Base-by-base conservation (phyloP, 2,797 vertebrate species). In the Microhierax caerulescens region DNA sequence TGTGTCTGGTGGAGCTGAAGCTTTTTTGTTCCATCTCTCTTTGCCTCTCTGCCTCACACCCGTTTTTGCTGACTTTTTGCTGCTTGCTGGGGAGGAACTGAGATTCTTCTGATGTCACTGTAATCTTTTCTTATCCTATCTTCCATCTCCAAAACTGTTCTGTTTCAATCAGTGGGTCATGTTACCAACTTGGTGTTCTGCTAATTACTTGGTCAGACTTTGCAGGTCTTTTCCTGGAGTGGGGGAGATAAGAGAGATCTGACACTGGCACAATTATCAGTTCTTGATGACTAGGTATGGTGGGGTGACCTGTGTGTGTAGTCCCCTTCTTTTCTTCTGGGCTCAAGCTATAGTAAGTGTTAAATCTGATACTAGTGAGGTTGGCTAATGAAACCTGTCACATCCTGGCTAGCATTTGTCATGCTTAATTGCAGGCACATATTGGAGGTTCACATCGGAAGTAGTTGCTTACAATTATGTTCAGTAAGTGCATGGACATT, bases 241-340 rank as follows among this genome's bases (percentile, higher is more conserved):
- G 14, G 21, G 10, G 9, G 7, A 1, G 1, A 36, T 69, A 32
- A 82, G 8, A 34, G 39, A 69, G 25, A 12, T 63, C 36, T 5
- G 12, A 14, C 12, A 54, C 25, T 17, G 47, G 6, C 59, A 63
- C 13, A 79, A 60, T 43, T 24, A 21, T 36, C 20, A 23, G 17
- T 60, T 67, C 61, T 60, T 41, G n/a, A 51, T 69, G 50, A 47
- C 30, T 70, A 67, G 25, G 20, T 23, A 50, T 67, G 30, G 23
- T 2, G 11, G 54, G 5, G 11, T 78, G 70, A 61, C 0, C 1
- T 43, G 3, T 7, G 9, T 48, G 16, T 61, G 14, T 43, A 56
- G 60, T 59, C 30, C 41, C 7, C 12, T 32, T 24, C 37, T 77
- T 63, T 73, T 36, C 34, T 76, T 32, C 47, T 47, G 39, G 21